Base-by-base conservation (phyloP, 92 coral and sea anemone species). In the Phenganax subtilis region DNA sequence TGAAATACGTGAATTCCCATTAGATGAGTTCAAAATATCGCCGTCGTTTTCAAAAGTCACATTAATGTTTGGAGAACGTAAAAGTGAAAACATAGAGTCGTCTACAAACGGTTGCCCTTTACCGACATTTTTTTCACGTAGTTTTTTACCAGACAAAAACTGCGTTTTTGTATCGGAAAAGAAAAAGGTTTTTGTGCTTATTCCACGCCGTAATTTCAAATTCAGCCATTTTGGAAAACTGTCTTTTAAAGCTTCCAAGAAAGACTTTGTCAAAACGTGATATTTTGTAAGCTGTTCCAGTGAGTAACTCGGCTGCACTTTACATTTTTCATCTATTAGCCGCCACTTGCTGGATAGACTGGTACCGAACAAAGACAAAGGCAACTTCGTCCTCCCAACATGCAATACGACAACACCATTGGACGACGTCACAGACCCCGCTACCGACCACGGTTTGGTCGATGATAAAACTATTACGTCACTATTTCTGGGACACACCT, bases 171-270 rank as follows among this genome's bases (percentile, higher is more conserved):
- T 57, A 56, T 89, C 92, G 54, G 80, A 85, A 11, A 81, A 30
- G 54, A 69, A 62, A 25, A 77, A 37, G 0, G 71, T 28, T 77
- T 81, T 3, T 28, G 74, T 52, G 0, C 75, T 61, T 15, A 75
- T 60, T 17, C 62, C 75, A 68, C 75, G 70, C 3, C 70, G 68
- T 1, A 88, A 84, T 8, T 72, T 65, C 55, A 89, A 54, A 1
- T 31, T 55, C 53, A 91, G 82, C 96, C 96, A 91, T 31, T 79
- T 31, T 0, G 96, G 96, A 61, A 89, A 83, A 57, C 89, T 87
- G 73, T 55, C 69, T 10, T 53, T 87, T 47, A 88, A 17, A 17
- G 92, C 75, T 17, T 79, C 74, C 29, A 91, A 83, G 67, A 89
- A 91, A 16, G 83, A 77, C 20, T 82, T 30, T 63, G 89, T 87